phyloP scores from a whole-genome alignment of 1,140 invertebrate species.

The Eurosta solidaginis region DNA sequence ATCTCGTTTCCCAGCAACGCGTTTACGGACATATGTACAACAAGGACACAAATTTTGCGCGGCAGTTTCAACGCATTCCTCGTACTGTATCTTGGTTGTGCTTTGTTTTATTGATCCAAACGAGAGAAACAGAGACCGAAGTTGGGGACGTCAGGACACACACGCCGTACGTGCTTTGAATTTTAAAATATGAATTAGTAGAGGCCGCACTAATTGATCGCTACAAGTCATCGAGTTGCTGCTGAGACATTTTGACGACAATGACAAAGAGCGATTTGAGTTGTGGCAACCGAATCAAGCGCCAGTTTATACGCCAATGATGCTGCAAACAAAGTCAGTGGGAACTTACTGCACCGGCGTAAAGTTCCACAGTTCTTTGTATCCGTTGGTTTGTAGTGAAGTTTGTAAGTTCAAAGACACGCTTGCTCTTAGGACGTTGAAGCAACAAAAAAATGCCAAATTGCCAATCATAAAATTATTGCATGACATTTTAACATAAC shows the following conservation, averaged over 20 bases:
- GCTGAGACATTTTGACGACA: slow-evolving; percentile 36
- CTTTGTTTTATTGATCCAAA: not conserved
- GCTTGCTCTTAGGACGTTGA: not conserved
- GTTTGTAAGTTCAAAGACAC: not conserved
- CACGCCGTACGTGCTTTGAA: slow-evolving; percentile 58
- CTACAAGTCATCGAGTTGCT: slow-evolving; percentile 41
- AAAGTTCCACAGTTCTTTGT: not conserved
- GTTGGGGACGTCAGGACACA: slow-evolving; percentile 49
- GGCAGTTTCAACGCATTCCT: not conserved
- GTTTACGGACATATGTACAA: slow-evolving; percentile 17
- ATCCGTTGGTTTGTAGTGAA: not conserved
- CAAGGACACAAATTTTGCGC: slow-evolving; percentile 34
- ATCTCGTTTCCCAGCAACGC: not conserved
- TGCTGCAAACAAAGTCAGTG: not conserved
- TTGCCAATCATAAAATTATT: slow-evolving; percentile 40
- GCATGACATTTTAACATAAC: slow-evolving; percentile 36
- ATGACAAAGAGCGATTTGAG: not conserved
- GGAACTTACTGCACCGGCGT: not conserved
- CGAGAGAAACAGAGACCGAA: not conserved
- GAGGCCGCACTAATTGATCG: slow-evolving; percentile 58
- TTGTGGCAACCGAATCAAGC: slow-evolving; percentile 17
- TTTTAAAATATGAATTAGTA: slow-evolving; percentile 49
- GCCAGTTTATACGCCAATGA: not conserved
- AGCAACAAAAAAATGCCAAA: slow-evolving; percentile 30
- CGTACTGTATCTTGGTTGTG: slow-evolving; percentile 34